phyloP scores from a whole-genome alignment of 2,888 invertebrate genomes.

The Acrobasis suavella region DNA sequence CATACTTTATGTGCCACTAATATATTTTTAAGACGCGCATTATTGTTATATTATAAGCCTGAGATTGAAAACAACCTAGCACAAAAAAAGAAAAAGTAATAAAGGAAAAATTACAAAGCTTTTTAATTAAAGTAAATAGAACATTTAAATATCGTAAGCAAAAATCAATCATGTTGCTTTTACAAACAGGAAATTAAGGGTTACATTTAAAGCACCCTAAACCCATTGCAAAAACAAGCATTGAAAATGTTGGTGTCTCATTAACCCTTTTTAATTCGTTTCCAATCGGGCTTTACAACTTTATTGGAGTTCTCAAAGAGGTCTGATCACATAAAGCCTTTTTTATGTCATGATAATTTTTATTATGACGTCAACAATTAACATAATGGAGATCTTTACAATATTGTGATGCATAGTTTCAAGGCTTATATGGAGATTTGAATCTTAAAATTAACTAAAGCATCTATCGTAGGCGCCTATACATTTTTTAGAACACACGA shows the following conservation, averaged over 20 bases:
- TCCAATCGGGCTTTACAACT: slow-evolving; percentile 12
- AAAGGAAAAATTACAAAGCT: too few species aligned
- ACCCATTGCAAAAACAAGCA: slow-evolving; percentile 6
- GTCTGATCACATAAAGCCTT: slow-evolving; percentile 5
- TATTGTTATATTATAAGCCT: too few species aligned
- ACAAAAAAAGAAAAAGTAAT: too few species aligned
- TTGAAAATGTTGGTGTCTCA: slow-evolving; percentile 2
- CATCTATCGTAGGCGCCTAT: background rate
- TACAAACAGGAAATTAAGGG: background rate
- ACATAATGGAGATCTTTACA: too few species aligned
- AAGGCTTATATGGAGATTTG: background rate
- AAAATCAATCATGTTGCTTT: background rate
- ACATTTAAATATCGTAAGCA: background rate
- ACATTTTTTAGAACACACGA: background rate
- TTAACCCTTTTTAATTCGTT: slow-evolving; percentile 21
- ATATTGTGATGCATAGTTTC: background rate
- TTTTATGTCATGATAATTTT: slow-evolving; percentile 8
- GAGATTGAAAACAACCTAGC: too few species aligned
- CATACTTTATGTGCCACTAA: too few species aligned
- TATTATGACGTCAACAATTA: slow-evolving; percentile 1
- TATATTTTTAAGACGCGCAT: too few species aligned
- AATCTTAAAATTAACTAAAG: background rate
- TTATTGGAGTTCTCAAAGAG: slow-evolving; percentile 10
- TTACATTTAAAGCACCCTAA: slow-evolving; percentile 8
- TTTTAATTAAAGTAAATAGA: background rate